Percentiles rank a stretch among this genome's conserved stretches.
These are phyloP conservation scores for Thereuonema tuberculata DNA, from an alignment of 1,140 invertebrate genomes.

Conservation along the genomic window DNA sequence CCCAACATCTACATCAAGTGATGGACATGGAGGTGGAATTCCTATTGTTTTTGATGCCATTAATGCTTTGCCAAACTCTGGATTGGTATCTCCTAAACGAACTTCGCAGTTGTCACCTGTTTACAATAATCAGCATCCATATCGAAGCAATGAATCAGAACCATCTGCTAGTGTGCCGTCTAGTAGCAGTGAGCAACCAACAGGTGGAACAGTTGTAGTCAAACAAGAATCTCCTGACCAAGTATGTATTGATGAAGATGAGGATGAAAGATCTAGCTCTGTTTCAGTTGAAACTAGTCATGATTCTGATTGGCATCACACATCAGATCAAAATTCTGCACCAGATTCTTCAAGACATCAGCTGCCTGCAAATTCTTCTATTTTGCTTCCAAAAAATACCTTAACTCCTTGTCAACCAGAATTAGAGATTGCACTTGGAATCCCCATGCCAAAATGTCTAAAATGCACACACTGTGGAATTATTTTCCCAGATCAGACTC, in stretches of 20 bases:
- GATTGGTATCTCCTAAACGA: neutral
- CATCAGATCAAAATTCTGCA: neutral
- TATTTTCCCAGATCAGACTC: constrained; percentile 82
- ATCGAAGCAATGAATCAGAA: neutral
- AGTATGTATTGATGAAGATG: neutral
- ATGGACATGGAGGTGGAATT: neutral
- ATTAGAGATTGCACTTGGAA: no score
- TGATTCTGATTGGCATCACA: neutral
- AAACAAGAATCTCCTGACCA: neutral
- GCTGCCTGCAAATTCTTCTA: neutral
- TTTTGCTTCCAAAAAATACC: neutral
- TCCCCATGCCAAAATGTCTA: neutral
- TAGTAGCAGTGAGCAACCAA: neutral
- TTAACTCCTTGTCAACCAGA: neutral
- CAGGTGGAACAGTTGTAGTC: neutral
- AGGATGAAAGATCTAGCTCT: neutral
- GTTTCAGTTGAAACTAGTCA: neutral
- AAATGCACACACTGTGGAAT: constrained; percentile 74
- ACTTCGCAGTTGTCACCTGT: neutral
- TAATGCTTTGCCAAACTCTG: neutral
- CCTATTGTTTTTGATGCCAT: neutral
- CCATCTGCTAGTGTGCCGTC: neutral
- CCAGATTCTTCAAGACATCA: neutral
- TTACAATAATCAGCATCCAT: neutral
- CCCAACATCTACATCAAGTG: neutral